Evolutionary conservation across 2,888 invertebrate genomes (phyloP), one percentile per base, ranked within the genome.

Genomic region (Sarcophaga variegata): DNA sequence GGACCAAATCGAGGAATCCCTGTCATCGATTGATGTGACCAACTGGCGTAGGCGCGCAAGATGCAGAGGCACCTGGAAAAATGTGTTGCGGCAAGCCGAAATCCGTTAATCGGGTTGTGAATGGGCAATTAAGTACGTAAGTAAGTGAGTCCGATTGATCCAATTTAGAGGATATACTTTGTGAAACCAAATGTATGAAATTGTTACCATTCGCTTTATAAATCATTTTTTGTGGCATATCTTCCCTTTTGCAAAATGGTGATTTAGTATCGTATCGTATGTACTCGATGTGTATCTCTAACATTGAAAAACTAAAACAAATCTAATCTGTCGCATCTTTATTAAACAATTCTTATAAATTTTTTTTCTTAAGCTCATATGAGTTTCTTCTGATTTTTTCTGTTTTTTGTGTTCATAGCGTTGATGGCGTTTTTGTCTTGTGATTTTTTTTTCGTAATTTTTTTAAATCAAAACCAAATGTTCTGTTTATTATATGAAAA

Each of bases 281-380:
- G 54, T 49, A 54, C 54, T 12, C 1, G 17, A 54, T 54, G 37
- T 37, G 37, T 37, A 70, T 11, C 79, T 86, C 54, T 76, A 83
- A 77, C 76, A 86, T 83, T 86, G 79, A 86, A 83, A 74, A 67
- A 47, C 59, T 67, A 20, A 63, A 77, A 74, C 59, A 86, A 83
- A 86, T 83, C 71, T 76, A 66, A 67, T 72, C 82, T 79, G 81
- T 86, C 54, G 17, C 79, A 80, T 83, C 79, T 83, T 60, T 70
- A 60, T 60, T 78, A 37, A 63, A 59, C 37, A 12, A 75, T 77
- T 49, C 25, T 54, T 54, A 12, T 54, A 4, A 17, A 1, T 14
- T 54, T 54, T 12, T 54, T 54, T 54, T 54, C 2, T 54, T 54
- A 37, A 37, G 37, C 37, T 37, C 8, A 37, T 37, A 37, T 37